Evolutionary conservation across 2,888 invertebrate genomes (phyloP), one percentile per base, ranked within the genome.

Genomic region (Anoncus sp.): DNA sequence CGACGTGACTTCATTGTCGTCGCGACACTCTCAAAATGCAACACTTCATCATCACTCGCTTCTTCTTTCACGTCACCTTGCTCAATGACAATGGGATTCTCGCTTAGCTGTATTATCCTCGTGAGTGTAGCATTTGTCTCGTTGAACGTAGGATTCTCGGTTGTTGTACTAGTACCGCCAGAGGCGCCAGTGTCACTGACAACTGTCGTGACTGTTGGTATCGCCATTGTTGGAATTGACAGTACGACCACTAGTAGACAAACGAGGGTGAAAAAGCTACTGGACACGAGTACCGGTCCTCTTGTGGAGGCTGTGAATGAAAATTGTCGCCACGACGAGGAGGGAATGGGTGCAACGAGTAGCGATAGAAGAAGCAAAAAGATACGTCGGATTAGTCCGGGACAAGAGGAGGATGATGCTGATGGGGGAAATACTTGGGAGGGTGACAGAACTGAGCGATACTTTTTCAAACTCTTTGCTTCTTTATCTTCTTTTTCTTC

Each of bases 251-350:
- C 35, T 35, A 80, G 70, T 2, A 81, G 69, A 73, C 81, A 73
- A 77, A 81, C 77, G 79, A 81, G 79, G 47, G 72, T 66, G 49
- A 71, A 66, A 40, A 67, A 72, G 27, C 75, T 69, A 24, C 79
- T 53, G 73, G 79, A 72, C 40, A 77, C 60, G 35, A 77, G 74
- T 38, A 47, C 43, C 24, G 70, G 49, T 51, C 59, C 63, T 60
- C 73, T 74, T 45, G n/a, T n/a, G n/a, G 63, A 57, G 12, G 63
- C 14, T 22, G 38, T 16, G 51, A 59, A 16, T 24, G 70, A 49
- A 49, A 51, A 65, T 35, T 63, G 49, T 18, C 40, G 27, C 18
- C 53, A 69, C 63, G 63, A 53, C 27, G 24, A n/a, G 3, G 49
- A 20, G n/a, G 53, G 47, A n/a, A 47, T 49, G 24, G 60, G 51